Evolutionary conservation across 2,888 invertebrate genomes (phyloP).

Genomic region (Lasioglossum vierecki): DNA sequence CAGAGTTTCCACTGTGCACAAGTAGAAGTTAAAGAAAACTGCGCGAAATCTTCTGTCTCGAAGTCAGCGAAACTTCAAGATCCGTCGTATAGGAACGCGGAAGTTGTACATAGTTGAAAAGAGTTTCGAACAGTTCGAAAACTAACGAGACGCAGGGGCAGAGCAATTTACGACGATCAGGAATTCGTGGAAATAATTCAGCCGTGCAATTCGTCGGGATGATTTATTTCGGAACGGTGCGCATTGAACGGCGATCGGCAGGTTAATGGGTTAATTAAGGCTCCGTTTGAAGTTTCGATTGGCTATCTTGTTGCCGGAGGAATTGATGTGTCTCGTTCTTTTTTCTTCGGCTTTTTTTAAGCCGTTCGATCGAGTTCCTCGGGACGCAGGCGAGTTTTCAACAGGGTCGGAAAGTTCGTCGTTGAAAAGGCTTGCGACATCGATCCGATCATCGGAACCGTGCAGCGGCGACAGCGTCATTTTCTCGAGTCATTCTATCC

Average conservation of each 20-base stretch:
- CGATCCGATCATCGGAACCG: conserved; percentile 6
- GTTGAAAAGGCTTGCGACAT: background rate
- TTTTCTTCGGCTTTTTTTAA: background rate
- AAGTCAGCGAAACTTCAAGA: background rate
- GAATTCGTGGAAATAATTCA: background rate
- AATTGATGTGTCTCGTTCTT: background rate
- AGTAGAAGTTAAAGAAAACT: background rate
- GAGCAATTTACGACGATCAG: conserved; percentile 1
- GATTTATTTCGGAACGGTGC: background rate
- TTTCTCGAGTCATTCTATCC: background rate
- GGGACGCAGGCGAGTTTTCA: conserved; percentile 1
- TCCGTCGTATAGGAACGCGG: background rate
- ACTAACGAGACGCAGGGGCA: background rate
- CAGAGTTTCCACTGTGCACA: background rate
- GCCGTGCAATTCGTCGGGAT: background rate
- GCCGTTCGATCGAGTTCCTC: background rate
- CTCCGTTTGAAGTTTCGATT: background rate
- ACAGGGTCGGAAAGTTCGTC: background rate
- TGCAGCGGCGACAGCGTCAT: background rate
- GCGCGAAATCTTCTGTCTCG: background rate
- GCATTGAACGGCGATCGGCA: background rate
- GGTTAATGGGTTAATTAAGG: conserved; percentile 8
- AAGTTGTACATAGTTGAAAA: background rate
- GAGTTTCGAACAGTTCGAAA: background rate
- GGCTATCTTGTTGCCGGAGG: background rate